Evolutionary conservation across 2,888 invertebrate species (phyloP).

Genomic region (Lagria hirta): DNA sequence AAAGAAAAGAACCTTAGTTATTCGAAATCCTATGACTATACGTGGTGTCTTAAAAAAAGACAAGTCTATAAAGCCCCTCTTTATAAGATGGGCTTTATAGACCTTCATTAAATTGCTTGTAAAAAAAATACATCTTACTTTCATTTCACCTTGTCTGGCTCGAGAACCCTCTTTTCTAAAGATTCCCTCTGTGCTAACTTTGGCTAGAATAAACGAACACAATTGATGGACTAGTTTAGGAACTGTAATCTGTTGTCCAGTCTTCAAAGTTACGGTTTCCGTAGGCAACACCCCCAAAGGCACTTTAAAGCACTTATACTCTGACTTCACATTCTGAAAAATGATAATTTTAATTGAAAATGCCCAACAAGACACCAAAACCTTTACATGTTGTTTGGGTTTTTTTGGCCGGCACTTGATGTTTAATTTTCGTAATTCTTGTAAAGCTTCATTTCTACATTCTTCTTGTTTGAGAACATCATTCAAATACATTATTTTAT

Average conservation of each 20-base stretch:
- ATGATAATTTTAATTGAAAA: slow-evolving; percentile 4
- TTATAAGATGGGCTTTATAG: too few relatives aligned
- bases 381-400: slow-evolving; percentile 44
- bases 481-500: slow-evolving; percentile 59
- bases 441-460: slow-evolving; percentile 60
- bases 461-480: slow-evolving; percentile 60
- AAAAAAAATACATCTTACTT: slow-evolving; percentile 58
- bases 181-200: slow-evolving; percentile 77
- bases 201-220: slow-evolving; percentile 67
- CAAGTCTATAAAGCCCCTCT: too few relatives aligned
- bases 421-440: slow-evolving; percentile 68
- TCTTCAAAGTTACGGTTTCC: slow-evolving; percentile 63
- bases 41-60: too few relatives aligned
- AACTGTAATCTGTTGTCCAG: slow-evolving; percentile 70
- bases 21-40: too few relatives aligned
- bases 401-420: slow-evolving; percentile 73
- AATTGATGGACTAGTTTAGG: slow-evolving; percentile 74
- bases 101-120: too few relatives aligned
- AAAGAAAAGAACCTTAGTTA: too few relatives aligned
- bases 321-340: slow-evolving; percentile 31
- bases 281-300: slow-evolving; percentile 58
- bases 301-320: slow-evolving; percentile 58
- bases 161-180: slow-evolving; percentile 89
- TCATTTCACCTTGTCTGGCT: slow-evolving; percentile 78
- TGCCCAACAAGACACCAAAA: slow-evolving; percentile 12